phyloP scores from a whole-genome alignment of 2,797 vertebrate species.

The Cossypha dichroa region DNA sequence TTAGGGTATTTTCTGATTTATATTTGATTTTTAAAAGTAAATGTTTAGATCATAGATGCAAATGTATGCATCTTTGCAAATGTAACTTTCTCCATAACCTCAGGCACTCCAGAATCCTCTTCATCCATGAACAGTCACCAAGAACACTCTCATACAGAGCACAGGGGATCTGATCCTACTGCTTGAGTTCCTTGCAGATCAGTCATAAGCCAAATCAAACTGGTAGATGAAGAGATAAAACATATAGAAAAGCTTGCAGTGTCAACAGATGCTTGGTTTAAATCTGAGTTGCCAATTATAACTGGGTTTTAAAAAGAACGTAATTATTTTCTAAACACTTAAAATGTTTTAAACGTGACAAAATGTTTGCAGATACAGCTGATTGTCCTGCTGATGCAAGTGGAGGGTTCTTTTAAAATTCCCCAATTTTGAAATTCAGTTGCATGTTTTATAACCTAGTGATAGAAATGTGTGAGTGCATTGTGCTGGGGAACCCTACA shows the following conservation, averaged over 20 bases:
- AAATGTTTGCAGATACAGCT: not conserved
- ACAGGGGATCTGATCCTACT: not conserved
- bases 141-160: accelerated
- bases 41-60: accelerated
- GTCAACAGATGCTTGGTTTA: not conserved
- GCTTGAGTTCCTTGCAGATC: not conserved
- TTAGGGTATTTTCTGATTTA: not conserved
- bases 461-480: not conserved
- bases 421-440: not conserved
- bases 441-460: not conserved
- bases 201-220: not conserved
- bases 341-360: not conserved
- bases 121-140: not conserved
- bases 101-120: not conserved
- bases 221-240: not conserved
- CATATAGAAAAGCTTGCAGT: not conserved
- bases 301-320: accelerated
- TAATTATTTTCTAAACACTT: not conserved
- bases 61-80: not conserved
- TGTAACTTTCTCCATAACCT: not conserved
- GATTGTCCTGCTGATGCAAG: not conserved
- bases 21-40: not conserved
- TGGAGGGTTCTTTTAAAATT: not conserved
- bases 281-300: not conserved
- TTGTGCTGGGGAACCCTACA: not conserved